Base-by-base conservation (phyloP, 1,140 invertebrate species). In the Papilio machaon region DNA sequence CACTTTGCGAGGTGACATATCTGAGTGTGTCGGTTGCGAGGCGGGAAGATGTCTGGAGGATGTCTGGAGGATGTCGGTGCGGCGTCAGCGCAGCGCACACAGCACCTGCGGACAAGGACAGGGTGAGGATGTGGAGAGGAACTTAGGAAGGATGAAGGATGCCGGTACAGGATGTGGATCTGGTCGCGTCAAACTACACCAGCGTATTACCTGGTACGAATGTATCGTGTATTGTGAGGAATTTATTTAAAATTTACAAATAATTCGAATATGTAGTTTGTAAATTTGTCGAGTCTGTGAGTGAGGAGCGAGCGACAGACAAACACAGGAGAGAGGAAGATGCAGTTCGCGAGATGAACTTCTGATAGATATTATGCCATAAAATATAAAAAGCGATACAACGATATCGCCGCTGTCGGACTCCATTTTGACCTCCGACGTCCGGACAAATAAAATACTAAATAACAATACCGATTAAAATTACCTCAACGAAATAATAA, bases 401-500 rank as follows among this genome's bases (percentile, higher is more conserved):
- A 74, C 8, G 8, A 49, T 58, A 2, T 58, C 64, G 64, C 23
- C 30, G 35, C 30, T n/a, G 23, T 19, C 30, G 54, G 19, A 17
- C n/a, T 64, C 54, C 35, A 38, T 52, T 30, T 13, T 38, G 47
- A 76, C 47, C 47, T 75, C 76, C 73, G 81, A 82, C 80, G 73
- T 75, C 81, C 77, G 75, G 81, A 81, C 82, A 87, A 87, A 89
- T 94, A 94, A 92, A 93, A 94, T 87, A 94, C 92, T 93, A 94
- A 94, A 94, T 93, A 94, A 94, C 92, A 94, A 92, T 91, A 91
- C 84, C 83, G 88, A 91, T 87, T 89, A 90, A 94, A 92, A 91
- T 87, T 89, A 92, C 88, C 85, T 86, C 91, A 93, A 92, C 91
- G 90, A 92, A 91, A 90, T 85, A 87, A 89, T 88, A 89, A 90